phyloP scores from a whole-genome alignment of 2,888 invertebrate genomes.

The Phorcus lineatus region DNA sequence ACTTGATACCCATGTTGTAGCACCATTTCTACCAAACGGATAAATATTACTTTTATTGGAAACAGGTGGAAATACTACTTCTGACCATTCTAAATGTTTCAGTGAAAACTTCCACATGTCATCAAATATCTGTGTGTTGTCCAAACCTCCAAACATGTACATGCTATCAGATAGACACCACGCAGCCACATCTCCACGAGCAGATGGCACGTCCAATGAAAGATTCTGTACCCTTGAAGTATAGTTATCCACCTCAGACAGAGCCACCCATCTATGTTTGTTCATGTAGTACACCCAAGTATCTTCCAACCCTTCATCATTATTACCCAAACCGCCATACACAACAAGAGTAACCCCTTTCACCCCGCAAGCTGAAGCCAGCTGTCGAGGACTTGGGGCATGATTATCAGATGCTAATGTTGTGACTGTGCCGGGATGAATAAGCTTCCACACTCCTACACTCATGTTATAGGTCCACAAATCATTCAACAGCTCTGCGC shows the following conservation, averaged over 20 bases:
- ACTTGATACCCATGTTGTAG: constrained; percentile 47
- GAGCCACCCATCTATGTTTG: constrained; percentile 21
- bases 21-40: constrained; percentile 56
- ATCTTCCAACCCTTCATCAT: constrained; percentile 54
- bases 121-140: constrained; percentile 44
- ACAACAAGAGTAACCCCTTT: constrained; percentile 50
- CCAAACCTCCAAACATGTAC: constrained; percentile 60
- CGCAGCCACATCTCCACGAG: constrained; percentile 54
- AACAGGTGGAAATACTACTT: constrained; percentile 21
- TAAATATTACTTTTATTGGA: constrained; percentile 24
- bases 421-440: constrained; percentile 47
- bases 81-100: constrained; percentile 49
- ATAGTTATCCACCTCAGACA: not conserved
- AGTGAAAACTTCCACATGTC: constrained; percentile 64
- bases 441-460: constrained; percentile 45
- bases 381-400: constrained; percentile 49
- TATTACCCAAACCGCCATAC: constrained; percentile 60
- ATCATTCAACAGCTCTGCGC: constrained; percentile 55
- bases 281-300: constrained; percentile 61
- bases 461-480: constrained; percentile 55
- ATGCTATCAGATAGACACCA: constrained; percentile 59
- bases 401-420: not conserved
- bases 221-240: not conserved
- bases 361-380: constrained; percentile 61
- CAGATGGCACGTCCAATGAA: constrained; percentile 10